Evolutionary conservation across 2,797 vertebrate genomes (phyloP).

Genomic region (Tokudaia tokunoshimensis): DNA sequence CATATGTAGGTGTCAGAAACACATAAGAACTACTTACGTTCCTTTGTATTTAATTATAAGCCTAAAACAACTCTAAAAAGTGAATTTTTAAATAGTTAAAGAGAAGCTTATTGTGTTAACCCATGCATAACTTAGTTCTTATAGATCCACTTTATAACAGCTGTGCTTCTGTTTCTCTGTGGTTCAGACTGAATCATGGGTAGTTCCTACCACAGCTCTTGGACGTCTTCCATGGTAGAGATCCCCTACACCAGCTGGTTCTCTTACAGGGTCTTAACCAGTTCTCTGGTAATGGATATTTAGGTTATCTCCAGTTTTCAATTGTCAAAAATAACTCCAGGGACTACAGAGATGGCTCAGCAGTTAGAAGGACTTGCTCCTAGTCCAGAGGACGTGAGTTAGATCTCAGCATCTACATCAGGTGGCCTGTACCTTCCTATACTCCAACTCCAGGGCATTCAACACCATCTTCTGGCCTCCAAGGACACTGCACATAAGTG

Average conservation of each 20-base stretch:
- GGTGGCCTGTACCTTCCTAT: not conserved
- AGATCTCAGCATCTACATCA: not conserved
- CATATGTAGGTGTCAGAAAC: not conserved
- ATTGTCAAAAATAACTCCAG: constrained; percentile 31
- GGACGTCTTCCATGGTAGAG: not conserved
- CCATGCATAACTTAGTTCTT: not conserved
- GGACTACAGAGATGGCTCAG: not conserved
- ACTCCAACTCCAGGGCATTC: not conserved
- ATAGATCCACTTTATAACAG: not conserved
- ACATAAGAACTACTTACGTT: not conserved
- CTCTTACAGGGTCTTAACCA: not conserved
- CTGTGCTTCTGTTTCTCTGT: not conserved
- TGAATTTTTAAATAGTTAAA: not conserved
- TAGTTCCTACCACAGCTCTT: not conserved
- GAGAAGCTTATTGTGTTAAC: not conserved
- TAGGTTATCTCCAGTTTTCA: not conserved
- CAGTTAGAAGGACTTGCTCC: not conserved
- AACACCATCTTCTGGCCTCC: not conserved
- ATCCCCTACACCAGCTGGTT: not conserved
- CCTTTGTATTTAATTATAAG: not conserved
- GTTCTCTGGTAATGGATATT: constrained; percentile 3
- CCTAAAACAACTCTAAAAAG: not conserved
- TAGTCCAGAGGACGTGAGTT: not conserved
- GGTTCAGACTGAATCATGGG: not conserved
- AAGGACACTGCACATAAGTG: not conserved